Evolutionary conservation across 2,888 invertebrate species (phyloP), one percentile per base, ranked within the genome.

Genomic region (Oligia strigilis): DNA sequence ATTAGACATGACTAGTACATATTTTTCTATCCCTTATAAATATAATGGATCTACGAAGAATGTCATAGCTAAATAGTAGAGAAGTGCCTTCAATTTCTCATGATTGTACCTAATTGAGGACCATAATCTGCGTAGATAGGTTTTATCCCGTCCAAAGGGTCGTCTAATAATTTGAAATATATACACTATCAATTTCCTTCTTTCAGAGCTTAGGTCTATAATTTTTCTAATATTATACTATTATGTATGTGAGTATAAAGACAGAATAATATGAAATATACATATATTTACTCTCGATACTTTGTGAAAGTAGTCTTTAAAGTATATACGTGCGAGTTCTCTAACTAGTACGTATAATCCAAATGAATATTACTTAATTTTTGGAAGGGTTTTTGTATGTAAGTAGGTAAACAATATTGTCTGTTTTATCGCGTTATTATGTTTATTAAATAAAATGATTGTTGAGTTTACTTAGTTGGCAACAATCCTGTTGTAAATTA

Each of bases 131-230:
- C 72, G 66, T 65, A 75, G 55, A 66, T 78, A 62, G 66, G 49
- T 67, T 67, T 46, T 60, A 76, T 62, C 77, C 66, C 66, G 19
- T 62, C 67, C 67, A 19, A 43, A 83, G 77, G 76, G 84, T 75
- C 81, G 43, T 8, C 43, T 81, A 83, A 83, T 78, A 40, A 70
- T 82, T 76, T 81, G 65, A 88, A 73, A 77, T 81, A 84, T 80
- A 84, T 84, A 46, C 36, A 36, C 67, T 64, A 77, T 83, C 76
- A 86, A 82, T 74, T 74, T 62, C 46, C 60, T 60, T 84, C 72
- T 79, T 46, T 46, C n/a, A 71, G 49, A 52, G 49, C 52, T 71
- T 55, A 11, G 1, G 52, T 52, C n/a, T 58, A 36, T 46, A 74
- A 46, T 17, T 83, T 66, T 64, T 69, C 4, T 46, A 19, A 52